Percentiles rank a stretch among this genome's conserved stretches.
phyloP scores from a whole-genome alignment of 2,113 vertebrate species.

The Pachypanchax playfairii region DNA sequence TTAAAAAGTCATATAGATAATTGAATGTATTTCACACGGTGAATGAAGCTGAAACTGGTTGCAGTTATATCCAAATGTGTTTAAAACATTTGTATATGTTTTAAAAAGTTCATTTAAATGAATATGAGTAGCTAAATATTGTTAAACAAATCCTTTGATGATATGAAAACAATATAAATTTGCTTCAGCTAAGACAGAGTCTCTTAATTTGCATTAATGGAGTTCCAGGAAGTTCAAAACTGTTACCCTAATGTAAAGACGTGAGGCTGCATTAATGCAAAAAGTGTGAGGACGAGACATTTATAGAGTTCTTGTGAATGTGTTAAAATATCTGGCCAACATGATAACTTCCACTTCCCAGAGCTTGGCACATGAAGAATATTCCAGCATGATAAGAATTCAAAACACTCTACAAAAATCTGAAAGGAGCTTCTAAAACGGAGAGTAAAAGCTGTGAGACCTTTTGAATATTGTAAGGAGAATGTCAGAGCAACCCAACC shows the following conservation, averaged over 20 bases:
- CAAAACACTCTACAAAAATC: slow-evolving; percentile 4
- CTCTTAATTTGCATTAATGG: slow-evolving; percentile 5
- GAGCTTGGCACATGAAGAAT: neutral
- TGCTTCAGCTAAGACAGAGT: neutral
- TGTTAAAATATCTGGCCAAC: neutral
- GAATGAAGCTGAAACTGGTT: neutral
- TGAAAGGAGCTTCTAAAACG: slow-evolving; percentile 1
- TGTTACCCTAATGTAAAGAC: neutral
- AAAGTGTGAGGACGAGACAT: slow-evolving; percentile 1
- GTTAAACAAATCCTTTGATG: neutral
- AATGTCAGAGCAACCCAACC: slow-evolving; percentile 1
- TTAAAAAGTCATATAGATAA: neutral
- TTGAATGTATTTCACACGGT: neutral
- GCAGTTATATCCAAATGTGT: neutral
- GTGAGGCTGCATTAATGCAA: neutral
- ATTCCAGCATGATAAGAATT: slow-evolving; percentile 1
- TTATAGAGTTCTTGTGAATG: slow-evolving; percentile 4
- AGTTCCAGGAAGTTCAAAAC: neutral
- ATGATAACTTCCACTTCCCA: slow-evolving; percentile 2
- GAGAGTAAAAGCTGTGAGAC: slow-evolving; percentile 3
- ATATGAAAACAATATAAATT: slow-evolving; percentile 12
- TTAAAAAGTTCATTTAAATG: slow-evolving; percentile 2
- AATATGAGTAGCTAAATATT: neutral
- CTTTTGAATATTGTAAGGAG: slow-evolving; percentile 2
- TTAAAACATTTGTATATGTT: no score